Evolutionary conservation across 2,797 vertebrate genomes (phyloP).

Genomic region (Oreonectes daqikongensis): DNA sequence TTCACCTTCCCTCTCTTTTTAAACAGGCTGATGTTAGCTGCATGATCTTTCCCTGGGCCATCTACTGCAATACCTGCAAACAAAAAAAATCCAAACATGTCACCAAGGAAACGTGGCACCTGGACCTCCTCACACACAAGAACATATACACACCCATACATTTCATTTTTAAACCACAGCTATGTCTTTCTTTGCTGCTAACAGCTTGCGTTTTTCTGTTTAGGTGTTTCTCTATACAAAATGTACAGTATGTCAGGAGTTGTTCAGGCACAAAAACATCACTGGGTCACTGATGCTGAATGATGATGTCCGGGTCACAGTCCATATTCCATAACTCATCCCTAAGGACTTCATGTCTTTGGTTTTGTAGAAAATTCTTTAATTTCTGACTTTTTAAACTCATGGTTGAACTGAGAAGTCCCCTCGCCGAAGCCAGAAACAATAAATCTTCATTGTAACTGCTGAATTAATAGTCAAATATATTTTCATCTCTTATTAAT

Average conservation of each 20-base stretch:
- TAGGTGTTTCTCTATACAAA: background rate
- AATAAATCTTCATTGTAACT: background rate
- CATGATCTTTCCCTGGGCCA: conserved; percentile 77
- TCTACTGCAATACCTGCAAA: conserved; percentile 89
- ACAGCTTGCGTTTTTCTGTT: background rate
- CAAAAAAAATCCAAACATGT: background rate
- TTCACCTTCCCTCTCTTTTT: conserved; percentile 96
- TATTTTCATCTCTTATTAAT: too few relatives aligned
- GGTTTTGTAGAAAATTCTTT: background rate
- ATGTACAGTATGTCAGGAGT: background rate
- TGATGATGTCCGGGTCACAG: background rate
- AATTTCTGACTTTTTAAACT: too few relatives aligned
- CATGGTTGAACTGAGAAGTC: background rate
- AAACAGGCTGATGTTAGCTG: conserved; percentile 82
- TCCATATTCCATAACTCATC: background rate
- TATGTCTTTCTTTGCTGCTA: background rate
- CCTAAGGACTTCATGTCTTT: background rate
- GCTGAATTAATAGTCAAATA: background rate
- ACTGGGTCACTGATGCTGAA: background rate
- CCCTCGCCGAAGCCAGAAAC: background rate
- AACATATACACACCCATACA: background rate
- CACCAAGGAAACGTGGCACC: background rate
- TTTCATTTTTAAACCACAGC: background rate
- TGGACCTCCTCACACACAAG: background rate
- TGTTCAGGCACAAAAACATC: background rate